A percentile compares a stretch with the other conserved stretches of the same genome.
Conservation (phyloP, 2,797 vertebrate genomes). For the Sebastes dallii region DNA sequence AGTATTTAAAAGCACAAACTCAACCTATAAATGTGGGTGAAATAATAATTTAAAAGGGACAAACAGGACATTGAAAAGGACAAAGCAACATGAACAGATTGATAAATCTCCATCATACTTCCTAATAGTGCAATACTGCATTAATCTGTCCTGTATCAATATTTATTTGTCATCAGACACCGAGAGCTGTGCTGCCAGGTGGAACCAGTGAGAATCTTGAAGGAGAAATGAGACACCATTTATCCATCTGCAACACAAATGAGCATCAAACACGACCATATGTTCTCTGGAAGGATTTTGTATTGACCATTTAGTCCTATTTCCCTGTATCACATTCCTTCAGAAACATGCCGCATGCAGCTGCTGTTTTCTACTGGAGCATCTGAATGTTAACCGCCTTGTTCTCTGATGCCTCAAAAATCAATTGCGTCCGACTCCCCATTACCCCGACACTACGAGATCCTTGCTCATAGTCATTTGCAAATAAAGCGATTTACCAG, state of each 20-base stretch:
- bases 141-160: constrained; percentile 21
- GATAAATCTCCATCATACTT: background rate
- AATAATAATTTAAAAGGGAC: background rate
- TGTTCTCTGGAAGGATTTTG: constrained; percentile 8
- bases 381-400: background rate
- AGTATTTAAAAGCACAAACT: background rate
- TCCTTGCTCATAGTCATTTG: no score
- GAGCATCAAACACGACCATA: constrained; percentile 23
- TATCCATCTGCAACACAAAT: constrained; percentile 22
- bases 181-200: background rate
- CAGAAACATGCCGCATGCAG: background rate
- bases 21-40: background rate
- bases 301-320: background rate
- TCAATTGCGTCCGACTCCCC: no score
- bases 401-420: background rate
- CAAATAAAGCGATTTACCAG: background rate
- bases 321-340: background rate
- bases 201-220: constrained; percentile 1
- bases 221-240: constrained; percentile 4
- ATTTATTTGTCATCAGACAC: constrained; percentile 31
- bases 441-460: background rate
- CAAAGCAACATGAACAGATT: background rate
- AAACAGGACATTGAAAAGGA: background rate
- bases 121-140: background rate
- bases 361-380: constrained; percentile 5